phyloP scores from a whole-genome alignment of 2,888 invertebrate species.

The Aethes cnicana region DNA sequence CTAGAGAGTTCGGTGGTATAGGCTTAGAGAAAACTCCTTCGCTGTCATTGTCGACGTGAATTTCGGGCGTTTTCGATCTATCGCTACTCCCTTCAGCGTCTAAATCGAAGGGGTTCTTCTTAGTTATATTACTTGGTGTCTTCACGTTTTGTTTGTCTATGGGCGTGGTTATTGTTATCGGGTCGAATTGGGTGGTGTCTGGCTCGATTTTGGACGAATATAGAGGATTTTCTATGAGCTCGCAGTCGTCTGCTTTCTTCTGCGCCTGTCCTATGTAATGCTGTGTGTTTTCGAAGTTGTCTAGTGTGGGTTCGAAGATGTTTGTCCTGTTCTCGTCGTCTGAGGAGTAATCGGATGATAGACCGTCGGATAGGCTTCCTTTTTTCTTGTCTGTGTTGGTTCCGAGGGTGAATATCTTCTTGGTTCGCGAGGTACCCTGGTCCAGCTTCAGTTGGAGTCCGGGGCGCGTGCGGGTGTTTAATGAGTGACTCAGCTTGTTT shows the following conservation, averaged over 20 bases:
- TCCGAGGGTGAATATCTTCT: constrained; percentile 80
- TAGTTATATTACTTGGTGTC: constrained; percentile 61
- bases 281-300: constrained; percentile 76
- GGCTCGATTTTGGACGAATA: constrained; percentile 77
- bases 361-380: constrained; percentile 85
- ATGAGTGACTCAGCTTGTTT: constrained; percentile 86
- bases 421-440: constrained; percentile 64
- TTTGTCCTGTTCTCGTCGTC: constrained; percentile 78
- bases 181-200: constrained; percentile 42
- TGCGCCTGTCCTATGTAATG: constrained; percentile 71
- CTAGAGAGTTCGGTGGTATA: constrained; percentile 78
- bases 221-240: constrained; percentile 71
- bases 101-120: constrained; percentile 67
- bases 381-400: constrained; percentile 81
- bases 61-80: constrained; percentile 83
- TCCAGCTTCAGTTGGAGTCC: constrained; percentile 77
- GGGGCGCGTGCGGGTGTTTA: constrained; percentile 82
- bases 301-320: constrained; percentile 75
- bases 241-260: constrained; percentile 63
- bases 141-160: constrained; percentile 52
- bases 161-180: constrained; percentile 77
- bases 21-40: constrained; percentile 62
- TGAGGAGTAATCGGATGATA: constrained; percentile 79
- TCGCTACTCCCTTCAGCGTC: constrained; percentile 36
- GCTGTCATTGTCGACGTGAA: constrained; percentile 72